These are phyloP conservation scores for Ctenicera cuprea DNA, from an alignment of 2,888 invertebrate genomes.

Conservation along the genomic window DNA sequence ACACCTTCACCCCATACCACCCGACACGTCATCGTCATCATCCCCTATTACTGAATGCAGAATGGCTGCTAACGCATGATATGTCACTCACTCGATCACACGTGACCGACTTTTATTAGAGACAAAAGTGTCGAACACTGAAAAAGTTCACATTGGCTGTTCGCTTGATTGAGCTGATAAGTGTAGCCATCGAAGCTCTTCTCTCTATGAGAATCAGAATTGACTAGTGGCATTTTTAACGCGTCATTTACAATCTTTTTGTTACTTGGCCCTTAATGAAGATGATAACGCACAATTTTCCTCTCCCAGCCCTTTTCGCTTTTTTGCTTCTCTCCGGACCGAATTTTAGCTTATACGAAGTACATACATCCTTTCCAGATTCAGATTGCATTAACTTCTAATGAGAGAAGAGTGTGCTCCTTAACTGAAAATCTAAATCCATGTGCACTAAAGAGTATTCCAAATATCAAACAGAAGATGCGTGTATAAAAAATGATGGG, in stretches of 20 bases:
- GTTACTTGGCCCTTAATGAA: conserved; percentile 44
- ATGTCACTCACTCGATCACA: conserved; percentile 72
- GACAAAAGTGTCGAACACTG: conserved; percentile 61
- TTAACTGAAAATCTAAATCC: too few species aligned
- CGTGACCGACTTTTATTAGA: conserved; percentile 70
- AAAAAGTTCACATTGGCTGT: conserved; percentile 54
- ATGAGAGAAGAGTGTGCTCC: too few species aligned
- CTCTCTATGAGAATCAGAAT: conserved; percentile 51
- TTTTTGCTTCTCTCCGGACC: neutral
- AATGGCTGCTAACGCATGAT: conserved; percentile 69
- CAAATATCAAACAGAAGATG: too few species aligned
- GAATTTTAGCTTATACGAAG: too few species aligned
- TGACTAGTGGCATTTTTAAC: conserved; percentile 53
- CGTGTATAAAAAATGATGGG: too few species aligned
- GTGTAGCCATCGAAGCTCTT: conserved; percentile 44
- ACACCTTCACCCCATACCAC: conserved; percentile 53
- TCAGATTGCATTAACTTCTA: too few species aligned
- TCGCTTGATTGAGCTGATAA: conserved; percentile 60
- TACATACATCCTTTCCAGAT: too few species aligned
- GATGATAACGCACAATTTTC: conserved; percentile 44
- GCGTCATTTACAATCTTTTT: conserved; percentile 53
- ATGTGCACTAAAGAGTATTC: too few species aligned
- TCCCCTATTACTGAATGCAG: conserved; percentile 61
- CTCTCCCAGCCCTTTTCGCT: conserved; percentile 16
- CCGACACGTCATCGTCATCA: conserved; percentile 48